These are phyloP conservation scores for Caenorhabditis drosophilae DNA, from an alignment of 2,888 invertebrate genomes.

Conservation along the genomic window DNA sequence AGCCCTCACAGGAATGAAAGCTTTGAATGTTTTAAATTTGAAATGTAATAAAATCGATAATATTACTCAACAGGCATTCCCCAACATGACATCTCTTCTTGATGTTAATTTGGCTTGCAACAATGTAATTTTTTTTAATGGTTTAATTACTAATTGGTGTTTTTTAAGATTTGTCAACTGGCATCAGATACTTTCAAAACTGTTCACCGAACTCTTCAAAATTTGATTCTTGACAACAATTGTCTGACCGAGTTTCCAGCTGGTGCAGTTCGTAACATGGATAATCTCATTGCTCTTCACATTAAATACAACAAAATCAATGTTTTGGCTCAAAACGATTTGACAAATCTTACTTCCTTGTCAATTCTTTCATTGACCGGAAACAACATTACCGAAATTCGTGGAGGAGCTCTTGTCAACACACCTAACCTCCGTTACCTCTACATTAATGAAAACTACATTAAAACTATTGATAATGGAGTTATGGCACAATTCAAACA, in stretches of 20 bases:
- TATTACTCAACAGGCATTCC: conserved; percentile 58
- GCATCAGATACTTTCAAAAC: conserved; percentile 53
- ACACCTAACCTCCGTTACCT: conserved; percentile 63
- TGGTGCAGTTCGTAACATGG: conserved; percentile 61
- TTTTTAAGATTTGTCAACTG: conserved; percentile 60
- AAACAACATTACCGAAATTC: conserved; percentile 65
- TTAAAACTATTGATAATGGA: conserved; percentile 74
- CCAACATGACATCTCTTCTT: conserved; percentile 63
- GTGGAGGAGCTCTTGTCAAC: conserved; percentile 63
- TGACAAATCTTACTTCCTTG: conserved; percentile 60
- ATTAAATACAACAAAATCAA: conserved; percentile 67
- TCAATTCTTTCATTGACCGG: conserved; percentile 66
- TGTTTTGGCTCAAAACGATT: conserved; percentile 45
- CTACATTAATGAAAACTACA: conserved; percentile 67
- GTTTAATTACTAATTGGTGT: background rate
- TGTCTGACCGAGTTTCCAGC: conserved; percentile 62
- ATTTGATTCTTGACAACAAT: conserved; percentile 67
- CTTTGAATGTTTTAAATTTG: conserved; percentile 62
- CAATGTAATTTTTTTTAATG: conserved; percentile 41
- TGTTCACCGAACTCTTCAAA: conserved; percentile 63
- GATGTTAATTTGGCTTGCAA: conserved; percentile 69
- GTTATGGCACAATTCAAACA: conserved; percentile 76
- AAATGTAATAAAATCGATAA: conserved; percentile 71
- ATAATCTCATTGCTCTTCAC: conserved; percentile 66
- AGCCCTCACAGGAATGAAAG: conserved; percentile 53